Base-by-base conservation (phyloP, 2,113 vertebrate genomes). In the Miniopterus natalensis region DNA sequence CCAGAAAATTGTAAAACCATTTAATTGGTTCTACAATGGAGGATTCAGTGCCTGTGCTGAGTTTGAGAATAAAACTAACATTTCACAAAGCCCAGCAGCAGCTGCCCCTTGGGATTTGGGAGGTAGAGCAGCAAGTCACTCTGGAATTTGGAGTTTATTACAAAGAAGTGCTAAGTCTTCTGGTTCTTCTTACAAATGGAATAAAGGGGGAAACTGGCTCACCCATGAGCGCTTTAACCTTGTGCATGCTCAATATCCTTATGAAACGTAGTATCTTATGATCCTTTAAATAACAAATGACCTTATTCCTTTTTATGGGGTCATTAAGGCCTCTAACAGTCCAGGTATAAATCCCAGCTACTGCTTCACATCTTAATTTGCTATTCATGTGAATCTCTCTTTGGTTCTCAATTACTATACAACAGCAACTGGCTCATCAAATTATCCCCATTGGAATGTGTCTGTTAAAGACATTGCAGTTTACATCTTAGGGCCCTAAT, bases 401-500 rank as follows among this genome's bases (percentile, higher is more conserved):
- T 96, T 95, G 66, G 95, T 98, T 98, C 93, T 96, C 96, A 98
- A 97, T 98, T 98, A 98, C 97, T 96, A 90, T 90, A 95, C 89
- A 97, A 95, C 53, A 95, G 95, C 97, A 97, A 97, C 63, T 89
- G 90, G 94, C 65, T 98, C 95, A 95, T 98, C 97, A 97, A 98
- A 98, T 98, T 97, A 97, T 97, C 98, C 98, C 98, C 98, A 95
- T 51, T 6, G 92, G 97, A 97, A 96, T 93, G 87, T 97, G 94
- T 98, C 97, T 97, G 92, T 91, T 98, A 98, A 98, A 98, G 98
- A 97, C 96, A 96, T 66, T 96, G 96, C 92, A 95, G 97, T 98
- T 98, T 98, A 96, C 96, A 97, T 98, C 95, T 97, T 92, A 95
- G 95, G 96, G 97, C 96, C 85, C 97, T 98, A 98, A 98, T 98